Evolutionary conservation across 2,113 vertebrate species (phyloP).

Genomic region (Petroica traversi): DNA sequence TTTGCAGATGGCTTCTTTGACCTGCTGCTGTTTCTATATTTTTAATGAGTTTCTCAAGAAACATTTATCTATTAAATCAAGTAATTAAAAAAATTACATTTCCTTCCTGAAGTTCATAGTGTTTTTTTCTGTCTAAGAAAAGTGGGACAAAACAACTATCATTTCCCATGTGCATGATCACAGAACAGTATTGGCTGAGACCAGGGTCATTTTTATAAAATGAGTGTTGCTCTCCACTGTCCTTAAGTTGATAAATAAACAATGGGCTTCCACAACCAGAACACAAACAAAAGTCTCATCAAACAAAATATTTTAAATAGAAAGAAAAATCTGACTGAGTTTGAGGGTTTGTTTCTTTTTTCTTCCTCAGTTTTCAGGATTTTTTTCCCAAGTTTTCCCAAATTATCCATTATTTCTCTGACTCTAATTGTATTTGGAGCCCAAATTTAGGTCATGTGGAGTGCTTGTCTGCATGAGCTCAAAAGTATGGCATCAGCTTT

Average conservation of each 20-base stretch:
- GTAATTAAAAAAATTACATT: slow-evolving; percentile 50
- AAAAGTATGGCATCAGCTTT: neutral
- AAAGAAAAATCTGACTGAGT: neutral
- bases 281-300: neutral
- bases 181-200: neutral
- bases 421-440: neutral
- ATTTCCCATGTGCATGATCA: neutral
- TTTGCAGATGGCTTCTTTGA: slow-evolving; percentile 34
- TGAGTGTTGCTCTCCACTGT: neutral
- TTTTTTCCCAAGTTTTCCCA: neutral
- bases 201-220: neutral
- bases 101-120: neutral
- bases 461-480: neutral
- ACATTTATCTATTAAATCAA: slow-evolving; percentile 28
- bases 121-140: slow-evolving; percentile 12
- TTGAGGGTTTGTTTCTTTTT: neutral
- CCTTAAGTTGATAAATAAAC: neutral
- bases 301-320: neutral
- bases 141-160: neutral
- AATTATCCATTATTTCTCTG: neutral
- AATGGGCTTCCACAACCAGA: neutral
- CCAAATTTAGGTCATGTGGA: neutral
- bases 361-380: neutral
- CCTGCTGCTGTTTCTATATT: slow-evolving; percentile 16
- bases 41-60: slow-evolving; percentile 26